These are phyloP conservation scores for Coturnix japonica DNA, from an alignment of 2,113 vertebrate genomes.

Conservation along the genomic window DNA sequence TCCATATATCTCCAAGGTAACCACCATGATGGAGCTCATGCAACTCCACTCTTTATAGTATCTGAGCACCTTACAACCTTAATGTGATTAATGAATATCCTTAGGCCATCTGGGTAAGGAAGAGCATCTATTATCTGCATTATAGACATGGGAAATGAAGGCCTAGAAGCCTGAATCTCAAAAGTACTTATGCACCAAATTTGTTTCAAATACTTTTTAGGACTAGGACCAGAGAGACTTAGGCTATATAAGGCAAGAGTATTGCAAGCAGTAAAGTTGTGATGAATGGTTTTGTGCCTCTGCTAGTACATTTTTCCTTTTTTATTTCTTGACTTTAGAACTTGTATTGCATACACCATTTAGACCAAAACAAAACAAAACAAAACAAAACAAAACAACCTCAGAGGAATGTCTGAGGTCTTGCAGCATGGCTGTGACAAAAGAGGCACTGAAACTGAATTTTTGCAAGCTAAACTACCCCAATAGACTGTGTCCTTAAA, in stretches of 20 bases:
- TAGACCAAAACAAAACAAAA: background rate
- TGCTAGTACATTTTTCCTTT: background rate
- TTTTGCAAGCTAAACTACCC: background rate
- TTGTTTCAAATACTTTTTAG: background rate
- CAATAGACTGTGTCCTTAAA: background rate
- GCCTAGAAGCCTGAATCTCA: background rate
- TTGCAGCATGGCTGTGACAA: accelerated
- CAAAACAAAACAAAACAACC: no score
- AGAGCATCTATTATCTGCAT: slow-evolving; percentile 15
- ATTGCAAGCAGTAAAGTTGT: background rate
- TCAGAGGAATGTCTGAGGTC: background rate
- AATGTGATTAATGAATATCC: slow-evolving; percentile 56
- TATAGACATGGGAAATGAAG: background rate
- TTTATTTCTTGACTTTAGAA: background rate
- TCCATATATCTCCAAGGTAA: slow-evolving; percentile 52
- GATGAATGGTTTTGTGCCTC: background rate
- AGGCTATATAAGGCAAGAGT: background rate
- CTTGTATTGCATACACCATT: background rate
- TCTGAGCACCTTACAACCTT: slow-evolving; percentile 36
- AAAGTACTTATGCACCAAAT: background rate
- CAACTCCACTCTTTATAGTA: slow-evolving; percentile 17
- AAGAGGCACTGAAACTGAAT: background rate
- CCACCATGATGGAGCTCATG: slow-evolving; percentile 17
- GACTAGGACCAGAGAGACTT: background rate
- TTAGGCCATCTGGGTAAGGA: slow-evolving; percentile 30